phyloP scores from a whole-genome alignment of 2,113 vertebrate species.

The Brachionichthys hirsutus region DNA sequence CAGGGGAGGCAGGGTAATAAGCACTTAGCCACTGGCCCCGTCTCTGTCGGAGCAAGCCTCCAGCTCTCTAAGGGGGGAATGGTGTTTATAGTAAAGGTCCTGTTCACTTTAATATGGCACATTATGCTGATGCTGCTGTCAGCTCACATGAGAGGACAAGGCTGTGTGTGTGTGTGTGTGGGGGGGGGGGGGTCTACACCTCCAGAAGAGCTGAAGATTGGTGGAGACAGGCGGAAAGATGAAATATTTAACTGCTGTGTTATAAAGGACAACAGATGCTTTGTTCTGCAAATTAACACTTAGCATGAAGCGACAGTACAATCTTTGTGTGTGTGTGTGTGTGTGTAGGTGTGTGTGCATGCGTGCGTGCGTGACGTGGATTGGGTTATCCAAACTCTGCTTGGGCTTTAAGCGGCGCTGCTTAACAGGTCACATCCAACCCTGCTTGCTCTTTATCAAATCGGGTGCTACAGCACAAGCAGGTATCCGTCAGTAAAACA shows the following conservation, averaged over 20 bases:
- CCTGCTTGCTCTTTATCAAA: constrained; percentile 11
- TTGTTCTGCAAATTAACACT: constrained; percentile 79
- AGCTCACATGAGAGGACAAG: constrained; percentile 71
- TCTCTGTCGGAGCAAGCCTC: constrained; percentile 58
- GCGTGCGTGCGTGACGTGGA: too few species aligned
- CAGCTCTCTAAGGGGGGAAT: constrained; percentile 42
- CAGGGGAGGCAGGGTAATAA: constrained; percentile 69
- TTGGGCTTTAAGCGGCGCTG: constrained; percentile 36
- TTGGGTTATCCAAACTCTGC: constrained; percentile 47
- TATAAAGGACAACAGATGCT: constrained; percentile 84
- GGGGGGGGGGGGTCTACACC: constrained; percentile 58
- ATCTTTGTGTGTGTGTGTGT: constrained; percentile 3
- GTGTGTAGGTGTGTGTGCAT: constrained; percentile 8
- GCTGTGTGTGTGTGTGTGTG: constrained; percentile 11
- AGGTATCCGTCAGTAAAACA: constrained; percentile 1
- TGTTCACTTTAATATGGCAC: constrained; percentile 88
- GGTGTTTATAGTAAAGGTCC: constrained; percentile 89
- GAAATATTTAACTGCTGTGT: constrained; percentile 89
- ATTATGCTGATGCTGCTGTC: constrained; percentile 91
- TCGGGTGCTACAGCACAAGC: constrained; percentile 10
- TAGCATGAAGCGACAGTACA: constrained; percentile 42
- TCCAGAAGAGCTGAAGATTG: constrained; percentile 82
- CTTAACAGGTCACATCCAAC: constrained; percentile 39
- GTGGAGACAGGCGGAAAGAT: constrained; percentile 84
- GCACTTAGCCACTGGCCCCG: constrained; percentile 66